Conservation (phyloP, 2,113 vertebrate species). For the Lipophrys pholis region DNA sequence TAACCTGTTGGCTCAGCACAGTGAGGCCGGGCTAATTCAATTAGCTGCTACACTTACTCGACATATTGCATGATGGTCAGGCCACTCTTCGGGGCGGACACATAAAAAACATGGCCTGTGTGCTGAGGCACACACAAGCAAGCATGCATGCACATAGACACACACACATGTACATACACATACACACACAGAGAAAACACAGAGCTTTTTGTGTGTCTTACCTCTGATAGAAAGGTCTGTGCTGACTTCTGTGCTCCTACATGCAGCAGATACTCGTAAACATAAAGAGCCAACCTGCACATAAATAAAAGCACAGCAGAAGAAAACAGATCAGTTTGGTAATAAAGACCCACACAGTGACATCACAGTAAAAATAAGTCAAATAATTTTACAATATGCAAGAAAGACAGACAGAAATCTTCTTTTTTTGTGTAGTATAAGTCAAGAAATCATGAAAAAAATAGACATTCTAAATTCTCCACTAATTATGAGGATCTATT, state of each 20-base stretch:
- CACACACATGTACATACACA: neutral
- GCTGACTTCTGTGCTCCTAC: conserved; percentile 99
- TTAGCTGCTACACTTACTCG: conserved; percentile 62
- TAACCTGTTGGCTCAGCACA: conserved; percentile 66
- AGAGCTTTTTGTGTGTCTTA: conserved; percentile 77
- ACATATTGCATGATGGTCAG: conserved; percentile 36
- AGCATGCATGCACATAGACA: neutral
- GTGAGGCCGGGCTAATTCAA: conserved; percentile 57
- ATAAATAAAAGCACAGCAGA: conserved; percentile 32
- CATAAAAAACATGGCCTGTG: conserved; percentile 21
- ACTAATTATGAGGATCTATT: too few species aligned
- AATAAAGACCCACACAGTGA: neutral
- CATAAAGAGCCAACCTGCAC: conserved; percentile 96
- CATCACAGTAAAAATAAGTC: neutral
- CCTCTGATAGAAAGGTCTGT: conserved; percentile 99
- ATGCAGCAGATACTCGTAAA: conserved; percentile 99
- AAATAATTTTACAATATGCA: neutral
- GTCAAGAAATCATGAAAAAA: too few species aligned
- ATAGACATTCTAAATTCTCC: too few species aligned
- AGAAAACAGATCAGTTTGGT: conserved; percentile 14
- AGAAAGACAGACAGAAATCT: too few species aligned
- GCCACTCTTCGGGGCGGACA: conserved; percentile 40
- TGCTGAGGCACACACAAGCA: neutral
- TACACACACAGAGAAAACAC: conserved; percentile 15
- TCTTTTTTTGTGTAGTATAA: too few species aligned